These are phyloP conservation scores for Trachymyrmex cornetzi DNA, from an alignment of 1,140 invertebrate genomes.

Conservation along the genomic window DNA sequence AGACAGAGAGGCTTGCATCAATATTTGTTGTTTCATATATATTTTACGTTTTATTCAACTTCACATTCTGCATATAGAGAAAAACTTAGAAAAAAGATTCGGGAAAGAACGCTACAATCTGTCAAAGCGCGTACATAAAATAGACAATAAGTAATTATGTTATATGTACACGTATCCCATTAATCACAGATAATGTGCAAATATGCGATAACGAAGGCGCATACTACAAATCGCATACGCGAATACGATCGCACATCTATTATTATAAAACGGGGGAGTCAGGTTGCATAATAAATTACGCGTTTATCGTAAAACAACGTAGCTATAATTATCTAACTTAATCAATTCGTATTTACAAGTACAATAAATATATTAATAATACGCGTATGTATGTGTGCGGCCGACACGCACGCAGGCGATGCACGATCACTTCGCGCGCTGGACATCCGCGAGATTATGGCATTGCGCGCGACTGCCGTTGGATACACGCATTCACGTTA, in stretches of 20 bases:
- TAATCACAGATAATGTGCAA: slow-evolving; percentile 47
- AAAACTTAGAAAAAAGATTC: neutral
- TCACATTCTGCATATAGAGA: neutral
- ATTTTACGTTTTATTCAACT: neutral
- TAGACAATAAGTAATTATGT: slow-evolving; percentile 15
- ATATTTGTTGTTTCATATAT: neutral
- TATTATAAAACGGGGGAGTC: neutral
- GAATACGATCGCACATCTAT: slow-evolving; percentile 11
- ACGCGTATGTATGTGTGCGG: slow-evolving; percentile 5
- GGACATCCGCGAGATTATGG: slow-evolving; percentile 72
- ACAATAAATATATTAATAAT: slow-evolving; percentile 75
- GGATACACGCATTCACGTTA: slow-evolving; percentile 60
- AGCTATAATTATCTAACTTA: slow-evolving; percentile 67
- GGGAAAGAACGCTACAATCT: neutral
- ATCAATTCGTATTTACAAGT: slow-evolving; percentile 75
- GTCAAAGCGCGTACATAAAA: neutral
- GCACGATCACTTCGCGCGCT: slow-evolving; percentile 36
- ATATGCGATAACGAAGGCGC: slow-evolving; percentile 22
- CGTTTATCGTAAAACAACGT: slow-evolving; percentile 52
- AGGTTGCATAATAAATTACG: slow-evolving; percentile 67
- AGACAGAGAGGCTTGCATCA: neutral
- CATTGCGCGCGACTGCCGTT: slow-evolving; percentile 70
- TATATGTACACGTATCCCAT: slow-evolving; percentile 17
- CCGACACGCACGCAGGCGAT: slow-evolving; percentile 5
- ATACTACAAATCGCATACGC: neutral